Conservation (phyloP, 2,113 vertebrate species). For the Gobio gobio region DNA sequence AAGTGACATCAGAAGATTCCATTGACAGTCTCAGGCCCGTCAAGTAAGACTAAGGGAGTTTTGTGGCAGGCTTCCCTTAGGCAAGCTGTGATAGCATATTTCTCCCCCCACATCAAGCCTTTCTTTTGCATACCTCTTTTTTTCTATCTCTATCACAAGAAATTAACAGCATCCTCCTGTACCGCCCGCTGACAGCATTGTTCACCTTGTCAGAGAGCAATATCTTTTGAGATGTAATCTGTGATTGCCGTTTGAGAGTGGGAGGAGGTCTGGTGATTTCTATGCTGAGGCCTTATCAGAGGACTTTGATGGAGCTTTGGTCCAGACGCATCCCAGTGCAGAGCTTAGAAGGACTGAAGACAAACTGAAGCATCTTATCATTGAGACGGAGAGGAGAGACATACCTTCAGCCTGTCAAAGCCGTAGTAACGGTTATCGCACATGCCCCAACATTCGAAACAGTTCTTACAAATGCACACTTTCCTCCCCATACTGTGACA, state of each 20-base stretch:
- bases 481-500: too few species aligned
- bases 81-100: conserved; percentile 76
- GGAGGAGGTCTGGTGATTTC: conserved; percentile 60
- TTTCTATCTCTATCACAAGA: conserved; percentile 63
- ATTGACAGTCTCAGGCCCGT: conserved; percentile 74
- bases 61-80: conserved; percentile 76
- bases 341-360: conserved; percentile 67
- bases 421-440: background rate
- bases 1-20: conserved; percentile 79
- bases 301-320: conserved; percentile 59
- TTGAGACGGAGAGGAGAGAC: conserved; percentile 48
- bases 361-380: conserved; percentile 33
- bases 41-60: conserved; percentile 74
- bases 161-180: conserved; percentile 76
- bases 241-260: conserved; percentile 44
- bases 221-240: conserved; percentile 61
- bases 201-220: conserved; percentile 28
- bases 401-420: conserved; percentile 49
- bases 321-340: conserved; percentile 63
- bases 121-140: background rate
- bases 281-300: conserved; percentile 64
- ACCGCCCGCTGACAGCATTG: conserved; percentile 71
- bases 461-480: background rate
- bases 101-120: conserved; percentile 69
- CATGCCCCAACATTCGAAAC: background rate